These are phyloP conservation scores for Euzetes globulus DNA, from an alignment of 2,888 invertebrate genomes.

Conservation along the genomic window DNA sequence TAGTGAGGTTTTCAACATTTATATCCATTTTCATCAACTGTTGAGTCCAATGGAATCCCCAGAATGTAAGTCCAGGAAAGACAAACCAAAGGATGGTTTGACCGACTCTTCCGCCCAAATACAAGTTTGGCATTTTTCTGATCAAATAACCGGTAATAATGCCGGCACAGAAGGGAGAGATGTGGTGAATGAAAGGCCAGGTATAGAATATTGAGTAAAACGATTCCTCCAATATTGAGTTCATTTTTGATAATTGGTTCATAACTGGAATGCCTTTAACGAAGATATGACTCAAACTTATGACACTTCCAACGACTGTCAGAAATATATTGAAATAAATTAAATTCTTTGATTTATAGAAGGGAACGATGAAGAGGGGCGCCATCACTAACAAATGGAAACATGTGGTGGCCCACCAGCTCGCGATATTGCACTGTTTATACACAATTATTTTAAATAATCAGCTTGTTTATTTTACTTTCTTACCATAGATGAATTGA, in stretches of 20 bases:
- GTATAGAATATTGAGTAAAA: slow-evolving; percentile 35
- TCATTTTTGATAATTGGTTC: slow-evolving; percentile 30
- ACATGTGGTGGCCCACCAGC: slow-evolving; percentile 33
- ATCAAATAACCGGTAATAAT: slow-evolving; percentile 33
- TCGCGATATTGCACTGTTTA: slow-evolving; percentile 28
- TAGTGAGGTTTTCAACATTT: neutral
- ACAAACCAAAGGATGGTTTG: slow-evolving; percentile 30
- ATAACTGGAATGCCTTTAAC: slow-evolving; percentile 27
- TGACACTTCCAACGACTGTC: neutral
- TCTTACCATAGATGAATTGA: slow-evolving; percentile 9
- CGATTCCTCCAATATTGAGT: slow-evolving; percentile 31
- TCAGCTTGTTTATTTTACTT: no score
- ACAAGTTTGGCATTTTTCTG: slow-evolving; percentile 15
- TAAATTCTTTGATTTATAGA: neutral
- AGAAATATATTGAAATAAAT: neutral
- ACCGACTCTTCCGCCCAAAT: slow-evolving; percentile 27
- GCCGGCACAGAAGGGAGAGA: slow-evolving; percentile 32
- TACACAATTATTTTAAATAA: neutral
- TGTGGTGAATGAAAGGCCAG: slow-evolving; percentile 35
- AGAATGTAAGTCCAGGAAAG: neutral
- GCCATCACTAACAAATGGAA: slow-evolving; percentile 31
- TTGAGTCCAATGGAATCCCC: slow-evolving; percentile 33
- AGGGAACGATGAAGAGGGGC: slow-evolving; percentile 24
- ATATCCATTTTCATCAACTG: slow-evolving; percentile 11
- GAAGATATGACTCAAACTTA: slow-evolving; percentile 12